Percentiles rank a stretch among this genome's conserved stretches.
phyloP scores from a whole-genome alignment of 1,140 invertebrate genomes.

The Diplogasteroides magnus region DNA sequence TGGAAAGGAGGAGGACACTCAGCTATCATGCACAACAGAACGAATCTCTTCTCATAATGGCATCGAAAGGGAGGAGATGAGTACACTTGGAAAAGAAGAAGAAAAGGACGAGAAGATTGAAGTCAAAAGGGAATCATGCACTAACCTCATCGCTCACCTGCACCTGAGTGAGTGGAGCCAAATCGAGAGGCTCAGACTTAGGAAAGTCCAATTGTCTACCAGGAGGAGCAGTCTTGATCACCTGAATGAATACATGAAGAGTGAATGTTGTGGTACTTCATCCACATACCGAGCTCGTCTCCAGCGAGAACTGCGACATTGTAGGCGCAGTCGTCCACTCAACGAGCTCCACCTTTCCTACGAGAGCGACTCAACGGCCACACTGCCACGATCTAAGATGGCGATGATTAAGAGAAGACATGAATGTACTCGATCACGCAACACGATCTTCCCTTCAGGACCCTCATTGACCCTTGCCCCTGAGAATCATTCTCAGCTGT shows the following conservation, averaged over 20 bases:
- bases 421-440: neutral
- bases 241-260: constrained; percentile 41
- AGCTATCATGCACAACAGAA: too few species aligned
- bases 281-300: constrained; percentile 1
- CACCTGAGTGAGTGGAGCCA: constrained; percentile 39
- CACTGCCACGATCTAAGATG: neutral
- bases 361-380: neutral
- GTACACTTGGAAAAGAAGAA: neutral
- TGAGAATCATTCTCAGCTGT: neutral
- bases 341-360: neutral
- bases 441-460: neutral
- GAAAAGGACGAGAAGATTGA: constrained; percentile 6
- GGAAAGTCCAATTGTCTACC: constrained; percentile 43
- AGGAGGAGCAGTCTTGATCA: constrained; percentile 53
- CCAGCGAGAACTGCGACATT: neutral
- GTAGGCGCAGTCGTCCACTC: neutral
- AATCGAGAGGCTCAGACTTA: constrained; percentile 50
- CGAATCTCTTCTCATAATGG: too few species aligned
- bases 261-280: constrained; percentile 20
- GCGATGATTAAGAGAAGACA: neutral
- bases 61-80: neutral
- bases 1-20: too few species aligned
- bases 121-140: constrained; percentile 12
- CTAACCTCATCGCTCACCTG: constrained; percentile 25
- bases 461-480: neutral